Evolutionary conservation across 1,140 invertebrate genomes (phyloP), one percentile per base, ranked within the genome.

Genomic region (Pogonognathellus flavescens): DNA sequence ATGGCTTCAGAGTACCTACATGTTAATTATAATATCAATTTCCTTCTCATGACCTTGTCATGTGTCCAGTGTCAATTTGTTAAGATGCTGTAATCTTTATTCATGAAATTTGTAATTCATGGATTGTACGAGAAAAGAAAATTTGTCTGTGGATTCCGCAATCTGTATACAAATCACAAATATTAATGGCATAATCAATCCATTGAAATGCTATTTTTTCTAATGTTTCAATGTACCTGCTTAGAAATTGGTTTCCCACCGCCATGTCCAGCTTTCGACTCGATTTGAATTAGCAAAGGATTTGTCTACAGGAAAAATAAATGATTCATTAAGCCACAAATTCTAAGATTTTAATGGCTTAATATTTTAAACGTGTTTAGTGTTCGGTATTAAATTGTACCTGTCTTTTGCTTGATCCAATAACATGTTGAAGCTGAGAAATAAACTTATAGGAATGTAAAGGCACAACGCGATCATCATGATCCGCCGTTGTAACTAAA

Each of bases 181-280:
- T 93, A 70, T 85, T 83, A 84, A 60, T 25, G 3, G 9, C 25
- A 76, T 84, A 60, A 52, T 80, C 84, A 84, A 49, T 86, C 84
- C 85, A 60, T n/a, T n/a, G n/a, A n/a, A n/a, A n/a, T n/a, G n/a
- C n/a, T n/a, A n/a, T n/a, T 83, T 72, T 89, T 16, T 16, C 11
- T 14, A 14, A 14, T 55, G 9, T 60, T 8, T 0, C 14, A n/a
- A 81, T 76, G 83, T 62, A 87, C 87, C 86, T 50, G 83, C 53
- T 89, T 89, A 16, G 62, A 76, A 25, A 59, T 83, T 16, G 88
- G 85, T 31, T 99, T 99, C 22, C 98, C 98, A 88, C 94, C 93
- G 72, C 98, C 98, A 92, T 99, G 98, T 0, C 98, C 98, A 57
- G 97, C 95, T 91, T 98, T 98, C 11, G 95, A 97, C 89, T 99